phyloP scores from a whole-genome alignment of 2,888 invertebrate species.

The Spatulosminthurus flaviceps region DNA sequence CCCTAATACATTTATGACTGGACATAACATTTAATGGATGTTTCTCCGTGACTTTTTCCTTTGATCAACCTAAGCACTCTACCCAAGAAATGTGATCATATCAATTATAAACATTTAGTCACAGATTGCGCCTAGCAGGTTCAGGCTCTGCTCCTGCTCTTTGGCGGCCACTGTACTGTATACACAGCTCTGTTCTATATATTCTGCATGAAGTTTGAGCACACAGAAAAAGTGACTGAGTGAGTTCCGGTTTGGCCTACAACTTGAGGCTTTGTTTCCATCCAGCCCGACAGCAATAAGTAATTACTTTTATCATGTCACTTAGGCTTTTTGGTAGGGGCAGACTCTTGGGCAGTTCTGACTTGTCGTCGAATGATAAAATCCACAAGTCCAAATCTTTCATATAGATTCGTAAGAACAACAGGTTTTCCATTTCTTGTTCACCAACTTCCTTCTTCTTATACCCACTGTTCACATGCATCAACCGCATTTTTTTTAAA shows the following conservation, averaged over 20 bases:
- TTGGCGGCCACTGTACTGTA: background rate
- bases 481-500: background rate
- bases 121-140: background rate
- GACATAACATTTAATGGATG: slow-evolving; percentile 8
- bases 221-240: background rate
- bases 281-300: too few species aligned
- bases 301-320: too few species aligned
- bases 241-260: background rate
- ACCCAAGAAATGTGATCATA: background rate
- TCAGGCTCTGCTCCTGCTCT: background rate
- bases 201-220: background rate
- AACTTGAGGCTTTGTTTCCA: too few species aligned
- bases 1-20: background rate
- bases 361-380: slow-evolving; percentile 37
- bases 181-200: slow-evolving; percentile 1
- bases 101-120: background rate
- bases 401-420: background rate
- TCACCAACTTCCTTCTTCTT: background rate
- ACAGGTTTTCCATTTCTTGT: background rate
- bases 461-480: background rate
- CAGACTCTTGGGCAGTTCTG: slow-evolving; percentile 33
- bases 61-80: background rate
- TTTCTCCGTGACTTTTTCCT: background rate
- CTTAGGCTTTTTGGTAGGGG: background rate
- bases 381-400: background rate